Evolutionary conservation across 2,797 vertebrate species (phyloP).

Genomic region (Eurystomus glaucurus): DNA sequence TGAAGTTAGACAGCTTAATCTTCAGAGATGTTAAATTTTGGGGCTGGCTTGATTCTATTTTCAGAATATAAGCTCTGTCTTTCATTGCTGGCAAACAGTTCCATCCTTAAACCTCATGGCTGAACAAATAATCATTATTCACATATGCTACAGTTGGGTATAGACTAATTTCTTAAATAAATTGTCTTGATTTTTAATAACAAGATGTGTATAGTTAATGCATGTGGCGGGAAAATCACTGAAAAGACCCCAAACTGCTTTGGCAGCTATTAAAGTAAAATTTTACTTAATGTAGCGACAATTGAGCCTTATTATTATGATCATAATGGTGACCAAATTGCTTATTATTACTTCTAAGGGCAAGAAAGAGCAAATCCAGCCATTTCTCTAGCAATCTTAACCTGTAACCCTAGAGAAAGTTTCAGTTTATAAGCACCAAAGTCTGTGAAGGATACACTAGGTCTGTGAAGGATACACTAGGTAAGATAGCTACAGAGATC

Average conservation of each 20-base stretch:
- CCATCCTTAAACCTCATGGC: background rate
- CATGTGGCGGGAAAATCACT: background rate
- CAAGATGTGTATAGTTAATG: background rate
- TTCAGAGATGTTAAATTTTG: slow-evolving; percentile 12
- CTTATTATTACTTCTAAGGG: background rate
- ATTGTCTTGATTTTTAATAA: background rate
- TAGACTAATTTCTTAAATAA: slow-evolving; percentile 2
- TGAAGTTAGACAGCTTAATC: slow-evolving; percentile 16
- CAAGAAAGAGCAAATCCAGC: background rate
- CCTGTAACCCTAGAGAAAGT: background rate
- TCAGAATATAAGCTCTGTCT: slow-evolving; percentile 4
- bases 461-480: background rate
- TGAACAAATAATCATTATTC: slow-evolving; percentile 5
- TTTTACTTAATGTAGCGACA: background rate
- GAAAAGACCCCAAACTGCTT: background rate
- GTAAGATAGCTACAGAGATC: background rate
- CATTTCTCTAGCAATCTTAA: background rate
- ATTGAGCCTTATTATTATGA: background rate
- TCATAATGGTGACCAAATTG: background rate
- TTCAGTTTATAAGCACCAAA: background rate
- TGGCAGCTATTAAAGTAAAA: background rate
- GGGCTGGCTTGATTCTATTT: slow-evolving; percentile 11
- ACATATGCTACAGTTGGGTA: background rate
- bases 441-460: background rate
- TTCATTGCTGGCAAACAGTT: background rate